Evolutionary conservation across 2,113 vertebrate species (phyloP).

Genomic region (Chascanopsetta lugubris): DNA sequence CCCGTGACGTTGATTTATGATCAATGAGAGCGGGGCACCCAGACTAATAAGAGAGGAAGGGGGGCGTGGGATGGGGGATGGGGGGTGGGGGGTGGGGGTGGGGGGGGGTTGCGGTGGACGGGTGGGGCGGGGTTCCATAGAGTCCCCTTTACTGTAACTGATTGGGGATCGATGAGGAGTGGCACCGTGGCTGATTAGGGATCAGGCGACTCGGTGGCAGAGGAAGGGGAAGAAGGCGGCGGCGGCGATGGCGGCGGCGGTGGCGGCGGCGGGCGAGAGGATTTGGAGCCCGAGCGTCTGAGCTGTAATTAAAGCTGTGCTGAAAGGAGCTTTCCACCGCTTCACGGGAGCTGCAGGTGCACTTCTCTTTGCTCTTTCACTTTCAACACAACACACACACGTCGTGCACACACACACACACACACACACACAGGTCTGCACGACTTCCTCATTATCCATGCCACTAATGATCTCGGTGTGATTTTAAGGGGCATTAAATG

Average conservation of each 20-base stretch:
- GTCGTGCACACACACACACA: not conserved
- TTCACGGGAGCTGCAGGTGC: conserved; percentile 74
- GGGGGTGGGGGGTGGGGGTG: not conserved
- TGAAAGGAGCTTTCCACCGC: conserved; percentile 73
- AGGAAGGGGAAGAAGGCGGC: too few relatives aligned
- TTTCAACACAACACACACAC: conserved; percentile 40
- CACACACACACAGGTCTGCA: not conserved
- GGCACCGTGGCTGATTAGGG: conserved; percentile 66
- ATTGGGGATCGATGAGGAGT: conserved; percentile 71
- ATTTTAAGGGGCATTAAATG: conserved; percentile 3
- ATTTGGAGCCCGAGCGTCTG: too few relatives aligned
- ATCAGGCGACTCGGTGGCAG: conserved; percentile 54
- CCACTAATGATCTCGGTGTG: not conserved
- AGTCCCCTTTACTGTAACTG: conserved; percentile 70
- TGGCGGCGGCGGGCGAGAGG: too few relatives aligned
- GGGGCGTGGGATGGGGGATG: too few relatives aligned
- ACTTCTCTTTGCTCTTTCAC: conserved; percentile 60
- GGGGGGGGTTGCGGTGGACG: not conserved
- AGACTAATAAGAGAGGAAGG: conserved; percentile 62
- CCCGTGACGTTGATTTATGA: conserved; percentile 75
- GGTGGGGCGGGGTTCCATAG: conserved; percentile 33
- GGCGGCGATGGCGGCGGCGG: too few relatives aligned
- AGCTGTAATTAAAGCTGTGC: conserved; percentile 72
- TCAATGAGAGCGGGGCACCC: conserved; percentile 66
- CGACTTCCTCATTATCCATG: conserved; percentile 11